Evolutionary conservation across 2,888 invertebrate genomes (phyloP).

Genomic region (Eupithecia vulgata): DNA sequence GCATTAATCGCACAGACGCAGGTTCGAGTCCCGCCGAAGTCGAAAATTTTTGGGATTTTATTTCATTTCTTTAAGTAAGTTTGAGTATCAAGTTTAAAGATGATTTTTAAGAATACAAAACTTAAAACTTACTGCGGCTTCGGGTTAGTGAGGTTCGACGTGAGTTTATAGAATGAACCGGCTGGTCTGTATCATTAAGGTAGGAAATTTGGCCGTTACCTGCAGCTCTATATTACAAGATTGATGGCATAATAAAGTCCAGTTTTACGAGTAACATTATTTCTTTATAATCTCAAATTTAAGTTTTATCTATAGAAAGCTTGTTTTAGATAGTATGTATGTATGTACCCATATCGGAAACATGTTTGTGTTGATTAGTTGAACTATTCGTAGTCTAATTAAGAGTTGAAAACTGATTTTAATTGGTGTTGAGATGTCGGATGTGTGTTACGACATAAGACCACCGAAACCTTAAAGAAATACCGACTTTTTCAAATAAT

Average conservation of each 20-base stretch:
- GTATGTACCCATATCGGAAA: conserved; percentile 56
- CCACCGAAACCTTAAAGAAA: neutral
- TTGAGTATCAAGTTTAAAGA: too few relatives aligned
- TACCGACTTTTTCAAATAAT: neutral
- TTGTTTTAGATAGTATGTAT: conserved; percentile 70
- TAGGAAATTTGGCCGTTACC: neutral
- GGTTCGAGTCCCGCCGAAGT: too few relatives aligned
- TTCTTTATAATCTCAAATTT: conserved; percentile 78
- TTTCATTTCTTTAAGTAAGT: too few relatives aligned
- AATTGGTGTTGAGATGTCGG: conserved; percentile 8
- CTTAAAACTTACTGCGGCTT: too few relatives aligned
- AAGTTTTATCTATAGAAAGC: conserved; percentile 79
- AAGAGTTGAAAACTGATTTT: conserved; percentile 32
- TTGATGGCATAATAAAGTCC: conserved; percentile 80
- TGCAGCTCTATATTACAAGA: conserved; percentile 66
- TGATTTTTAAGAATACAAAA: too few relatives aligned
- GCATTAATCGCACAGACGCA: too few relatives aligned
- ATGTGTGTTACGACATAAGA: neutral
- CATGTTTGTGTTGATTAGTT: conserved; percentile 76
- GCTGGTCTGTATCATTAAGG: neutral
- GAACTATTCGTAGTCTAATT: conserved; percentile 50
- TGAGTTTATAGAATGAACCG: too few relatives aligned
- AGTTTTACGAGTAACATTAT: conserved; percentile 75
- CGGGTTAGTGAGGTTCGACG: too few relatives aligned
- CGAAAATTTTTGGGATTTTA: too few relatives aligned